Evolutionary conservation across 2,888 invertebrate species (phyloP), one percentile per base, ranked within the genome.

Genomic region (Clunio marinus): DNA sequence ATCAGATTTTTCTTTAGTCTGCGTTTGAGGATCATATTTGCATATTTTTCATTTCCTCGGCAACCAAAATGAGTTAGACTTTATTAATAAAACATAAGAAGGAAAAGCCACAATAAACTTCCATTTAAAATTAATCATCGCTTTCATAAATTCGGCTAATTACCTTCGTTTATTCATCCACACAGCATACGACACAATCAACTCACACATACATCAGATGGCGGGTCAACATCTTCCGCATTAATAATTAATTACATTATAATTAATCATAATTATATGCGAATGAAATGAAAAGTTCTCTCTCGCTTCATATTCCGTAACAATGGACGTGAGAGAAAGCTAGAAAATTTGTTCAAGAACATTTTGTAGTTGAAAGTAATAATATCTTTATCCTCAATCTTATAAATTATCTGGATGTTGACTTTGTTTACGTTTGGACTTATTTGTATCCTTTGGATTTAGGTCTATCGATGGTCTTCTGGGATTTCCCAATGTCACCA

Each of bases 401-500:
- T 66, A 66, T 55, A 68, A 35, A 35, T 60, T 79, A 75, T 79
- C 79, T 71, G 88, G 88, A 80, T 88, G 88, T 76, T 88, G 88
- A 79, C 87, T 88, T 76, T 87, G 84, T 75, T 79, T 79, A 74
- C 79, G 77, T 75, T 79, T 79, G 70, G 77, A 55, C 35, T 55
- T 74, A 74, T 78, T 79, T 73, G 79, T 77, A 75, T 79, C 79
- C 76, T 79, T 79, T 70, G 72, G 71, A 73, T 78, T 55, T n/a
- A 66, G 22, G 66, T 66, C 66, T 66, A 55, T 32, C 17, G 66
- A 55, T 4, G 27, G 27, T 27, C 57, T 24, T 25, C 57, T 72
- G 87, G 88, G 88, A 80, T 91, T 91, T 28, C 93, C 93, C 69
- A 93, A 82, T 71, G 93, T 92, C 73, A 94, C 93, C 73, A 94